Conservation (phyloP, 2,888 invertebrate genomes). For the Trissonchulus sp. region DNA sequence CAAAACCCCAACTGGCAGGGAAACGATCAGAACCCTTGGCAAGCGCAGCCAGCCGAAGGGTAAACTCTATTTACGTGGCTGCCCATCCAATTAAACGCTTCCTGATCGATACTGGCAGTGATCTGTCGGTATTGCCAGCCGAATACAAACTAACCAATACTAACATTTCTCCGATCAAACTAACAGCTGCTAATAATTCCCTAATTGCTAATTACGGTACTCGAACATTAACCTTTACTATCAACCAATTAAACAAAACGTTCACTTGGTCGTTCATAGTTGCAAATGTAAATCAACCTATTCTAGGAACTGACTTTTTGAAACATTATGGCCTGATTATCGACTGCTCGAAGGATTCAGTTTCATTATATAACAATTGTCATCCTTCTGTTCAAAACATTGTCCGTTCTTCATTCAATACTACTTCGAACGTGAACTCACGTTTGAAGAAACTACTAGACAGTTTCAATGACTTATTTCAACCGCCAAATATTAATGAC, state of each 20-base stretch:
- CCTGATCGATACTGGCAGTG: conserved; percentile 16
- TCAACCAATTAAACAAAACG: neutral
- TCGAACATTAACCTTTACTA: neutral
- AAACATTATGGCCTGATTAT: neutral
- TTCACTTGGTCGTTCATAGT: neutral
- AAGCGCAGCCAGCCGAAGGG: neutral
- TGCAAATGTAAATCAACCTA: conserved; percentile 9
- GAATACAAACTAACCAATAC: neutral
- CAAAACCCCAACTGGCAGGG: neutral
- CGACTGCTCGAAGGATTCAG: neutral
- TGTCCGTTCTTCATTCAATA: too few species aligned
- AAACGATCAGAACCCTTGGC: conserved; percentile 4
- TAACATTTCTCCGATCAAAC: neutral
- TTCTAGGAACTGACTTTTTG: conserved; percentile 14
- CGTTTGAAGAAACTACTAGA: neutral
- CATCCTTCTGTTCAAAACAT: neutral
- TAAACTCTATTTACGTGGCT: conserved; percentile 9
- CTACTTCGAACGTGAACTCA: too few species aligned
- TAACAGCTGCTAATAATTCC: conserved; percentile 6
- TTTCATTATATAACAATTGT: neutral
- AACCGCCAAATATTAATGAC: too few species aligned
- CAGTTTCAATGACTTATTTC: conserved; percentile 3
- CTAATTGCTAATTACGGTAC: neutral
- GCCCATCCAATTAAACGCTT: neutral
- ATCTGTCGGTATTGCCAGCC: neutral